Conservation (phyloP, 2,888 invertebrate species). For the Tetanocera ferruginea region DNA sequence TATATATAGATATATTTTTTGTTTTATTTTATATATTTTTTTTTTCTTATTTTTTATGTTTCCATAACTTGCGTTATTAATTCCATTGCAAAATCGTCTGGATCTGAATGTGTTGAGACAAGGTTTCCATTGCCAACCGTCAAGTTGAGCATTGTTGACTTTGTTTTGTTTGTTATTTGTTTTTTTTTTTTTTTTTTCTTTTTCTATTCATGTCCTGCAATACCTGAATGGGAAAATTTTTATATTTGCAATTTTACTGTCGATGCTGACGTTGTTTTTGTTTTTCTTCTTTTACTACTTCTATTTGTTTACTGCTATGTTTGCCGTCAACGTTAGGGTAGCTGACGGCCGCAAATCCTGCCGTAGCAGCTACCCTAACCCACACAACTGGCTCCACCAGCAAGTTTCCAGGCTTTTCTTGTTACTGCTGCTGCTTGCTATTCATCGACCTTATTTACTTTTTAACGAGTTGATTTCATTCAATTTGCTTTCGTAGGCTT, state of each 20-base stretch:
- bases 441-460: slow-evolving; percentile 69
- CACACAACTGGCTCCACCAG: neutral
- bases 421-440: slow-evolving; percentile 48
- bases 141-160: neutral
- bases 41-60: neutral
- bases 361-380: slow-evolving; percentile 16
- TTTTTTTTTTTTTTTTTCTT: neutral
- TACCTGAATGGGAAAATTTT: neutral
- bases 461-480: slow-evolving; percentile 69
- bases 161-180: neutral
- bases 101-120: neutral
- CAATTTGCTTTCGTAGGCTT: slow-evolving; percentile 67
- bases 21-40: too few species aligned
- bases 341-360: neutral
- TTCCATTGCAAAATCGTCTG: neutral
- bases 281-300: neutral
- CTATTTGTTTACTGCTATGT: neutral
- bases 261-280: neutral
- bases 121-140: neutral
- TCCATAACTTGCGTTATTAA: neutral
- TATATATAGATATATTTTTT: too few species aligned
- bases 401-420: slow-evolving; percentile 27
- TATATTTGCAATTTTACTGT: slow-evolving; percentile 18
- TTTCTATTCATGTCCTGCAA: neutral
- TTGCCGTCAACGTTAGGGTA: neutral